Percentiles rank a stretch among this genome's conserved stretches.
Conservation (phyloP, 2,113 vertebrate genomes). For the Elaphurus davidianus region DNA sequence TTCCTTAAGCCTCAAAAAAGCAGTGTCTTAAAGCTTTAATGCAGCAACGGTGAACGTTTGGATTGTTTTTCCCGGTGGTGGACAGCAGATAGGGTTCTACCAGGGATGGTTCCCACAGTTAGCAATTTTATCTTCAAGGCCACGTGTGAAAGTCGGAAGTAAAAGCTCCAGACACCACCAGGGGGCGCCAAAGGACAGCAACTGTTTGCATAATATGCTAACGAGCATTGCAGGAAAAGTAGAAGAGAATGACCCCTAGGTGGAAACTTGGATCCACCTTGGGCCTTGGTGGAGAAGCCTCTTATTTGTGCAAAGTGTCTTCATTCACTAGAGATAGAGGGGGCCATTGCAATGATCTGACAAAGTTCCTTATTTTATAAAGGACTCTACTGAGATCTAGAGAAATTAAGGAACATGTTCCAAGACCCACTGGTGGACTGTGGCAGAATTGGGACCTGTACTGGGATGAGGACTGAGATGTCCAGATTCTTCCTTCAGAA, state of each 20-base stretch:
- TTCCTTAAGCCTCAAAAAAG: neutral
- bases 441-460: neutral
- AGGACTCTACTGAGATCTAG: neutral
- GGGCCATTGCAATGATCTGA: neutral
- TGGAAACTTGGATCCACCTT: neutral
- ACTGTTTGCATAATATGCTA: constrained; percentile 20
- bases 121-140: neutral
- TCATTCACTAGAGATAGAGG: neutral
- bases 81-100: neutral
- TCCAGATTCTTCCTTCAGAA: neutral
- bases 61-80: neutral
- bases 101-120: no score
- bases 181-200: constrained; percentile 73
- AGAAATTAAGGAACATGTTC: neutral
- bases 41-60: neutral
- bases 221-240: neutral
- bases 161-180: constrained; percentile 51
- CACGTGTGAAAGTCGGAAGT: neutral
- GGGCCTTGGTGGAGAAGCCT: neutral
- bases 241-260: neutral
- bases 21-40: neutral
- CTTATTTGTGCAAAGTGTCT: neutral
- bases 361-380: neutral
- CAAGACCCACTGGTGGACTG: neutral
- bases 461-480: neutral